These are phyloP conservation scores for Onychomys arenicola DNA, from an alignment of 2,797 vertebrate genomes.

Conservation along the genomic window DNA sequence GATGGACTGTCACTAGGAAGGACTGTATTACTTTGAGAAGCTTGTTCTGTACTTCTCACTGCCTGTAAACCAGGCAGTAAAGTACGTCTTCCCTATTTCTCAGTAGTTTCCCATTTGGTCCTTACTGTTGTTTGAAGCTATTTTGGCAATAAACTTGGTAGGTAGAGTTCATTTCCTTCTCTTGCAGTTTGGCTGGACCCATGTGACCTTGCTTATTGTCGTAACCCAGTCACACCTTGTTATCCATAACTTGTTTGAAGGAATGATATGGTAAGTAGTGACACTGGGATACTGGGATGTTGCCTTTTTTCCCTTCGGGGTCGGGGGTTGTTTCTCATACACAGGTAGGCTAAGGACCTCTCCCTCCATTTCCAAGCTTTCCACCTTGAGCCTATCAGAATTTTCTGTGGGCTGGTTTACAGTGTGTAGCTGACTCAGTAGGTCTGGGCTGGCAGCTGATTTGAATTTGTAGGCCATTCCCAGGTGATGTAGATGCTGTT, in stretches of 20 bases:
- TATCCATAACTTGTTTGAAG: conserved; percentile 99
- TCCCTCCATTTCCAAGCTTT: background rate
- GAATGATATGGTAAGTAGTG: conserved; percentile 97
- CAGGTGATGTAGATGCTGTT: background rate
- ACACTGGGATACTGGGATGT: background rate
- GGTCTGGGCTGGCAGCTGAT: background rate
- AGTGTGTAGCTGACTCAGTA: background rate
- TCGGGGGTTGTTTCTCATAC: background rate
- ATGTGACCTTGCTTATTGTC: conserved; percentile 97
- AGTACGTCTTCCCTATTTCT: background rate
- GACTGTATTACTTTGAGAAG: background rate
- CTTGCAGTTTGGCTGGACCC: conserved; percentile 98
- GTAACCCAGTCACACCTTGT: conserved; percentile 99
- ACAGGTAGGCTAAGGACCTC: background rate
- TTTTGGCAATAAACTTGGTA: background rate
- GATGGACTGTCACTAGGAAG: background rate
- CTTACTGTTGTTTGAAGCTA: background rate
- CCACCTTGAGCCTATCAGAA: background rate
- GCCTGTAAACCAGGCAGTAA: background rate
- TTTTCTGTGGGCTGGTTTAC: background rate
- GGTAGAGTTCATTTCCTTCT: conserved; percentile 60
- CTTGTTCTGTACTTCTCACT: background rate
- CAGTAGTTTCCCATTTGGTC: background rate
- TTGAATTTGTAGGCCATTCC: background rate
- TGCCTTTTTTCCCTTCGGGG: background rate